phyloP scores from a whole-genome alignment of 2,797 vertebrate species.

The Amphiprion clarkii region DNA sequence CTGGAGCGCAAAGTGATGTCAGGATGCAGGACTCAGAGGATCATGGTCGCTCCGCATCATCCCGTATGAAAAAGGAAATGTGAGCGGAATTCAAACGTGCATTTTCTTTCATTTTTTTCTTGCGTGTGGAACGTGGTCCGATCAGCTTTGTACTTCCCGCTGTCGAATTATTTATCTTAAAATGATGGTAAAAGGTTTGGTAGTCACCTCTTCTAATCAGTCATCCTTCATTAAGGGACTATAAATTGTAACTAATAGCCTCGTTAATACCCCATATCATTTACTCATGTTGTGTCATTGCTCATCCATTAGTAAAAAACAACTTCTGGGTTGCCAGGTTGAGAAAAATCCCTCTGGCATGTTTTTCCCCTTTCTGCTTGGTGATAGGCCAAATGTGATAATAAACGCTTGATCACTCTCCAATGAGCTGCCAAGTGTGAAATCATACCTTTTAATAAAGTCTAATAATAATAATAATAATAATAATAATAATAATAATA shows the following conservation, averaged over 20 bases:
- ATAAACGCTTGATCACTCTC: not conserved
- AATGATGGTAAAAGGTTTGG: too few species aligned
- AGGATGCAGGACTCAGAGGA: slow-evolving; percentile 23
- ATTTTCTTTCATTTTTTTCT: too few species aligned
- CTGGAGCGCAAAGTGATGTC: slow-evolving; percentile 50
- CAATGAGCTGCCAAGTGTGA: not conserved
- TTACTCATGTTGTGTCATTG: not conserved
- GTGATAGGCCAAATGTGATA: not conserved
- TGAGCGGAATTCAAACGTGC: not conserved
- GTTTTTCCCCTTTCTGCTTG: not conserved
- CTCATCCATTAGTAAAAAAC: not conserved
- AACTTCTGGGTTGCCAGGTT: slow-evolving; percentile 7
- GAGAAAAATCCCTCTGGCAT: not conserved
- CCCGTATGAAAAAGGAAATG: not conserved
- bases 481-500: too few species aligned
- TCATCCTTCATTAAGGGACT: too few species aligned
- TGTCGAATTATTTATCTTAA: not conserved
- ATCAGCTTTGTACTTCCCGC: not conserved
- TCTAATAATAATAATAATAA: too few species aligned
- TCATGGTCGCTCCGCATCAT: not conserved
- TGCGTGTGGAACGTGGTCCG: not conserved
- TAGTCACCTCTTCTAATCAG: too few species aligned
- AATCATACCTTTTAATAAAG: too few species aligned
- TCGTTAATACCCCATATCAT: not conserved
- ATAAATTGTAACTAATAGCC: too few species aligned